phyloP scores from a whole-genome alignment of 1,140 invertebrate genomes.

The Anadara kagoshimensis region DNA sequence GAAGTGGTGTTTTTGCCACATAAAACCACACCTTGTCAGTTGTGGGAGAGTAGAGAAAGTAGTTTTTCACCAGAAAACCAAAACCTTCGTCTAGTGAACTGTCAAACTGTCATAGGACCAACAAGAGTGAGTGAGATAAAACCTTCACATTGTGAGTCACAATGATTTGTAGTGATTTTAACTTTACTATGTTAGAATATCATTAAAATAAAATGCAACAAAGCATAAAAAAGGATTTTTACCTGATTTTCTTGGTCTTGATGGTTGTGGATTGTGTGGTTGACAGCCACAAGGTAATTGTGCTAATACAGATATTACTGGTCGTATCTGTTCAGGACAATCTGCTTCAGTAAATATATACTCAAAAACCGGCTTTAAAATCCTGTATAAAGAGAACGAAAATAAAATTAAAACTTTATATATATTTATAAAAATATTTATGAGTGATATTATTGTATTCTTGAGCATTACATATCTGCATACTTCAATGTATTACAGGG shows the following conservation, averaged over 20 bases:
- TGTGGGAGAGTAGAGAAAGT: no score
- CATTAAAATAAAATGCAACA: slow-evolving; percentile 11
- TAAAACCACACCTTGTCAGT: no score
- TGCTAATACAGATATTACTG: slow-evolving; percentile 57
- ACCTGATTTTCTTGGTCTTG: slow-evolving; percentile 34
- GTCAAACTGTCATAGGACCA: no score
- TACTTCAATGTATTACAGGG: neutral
- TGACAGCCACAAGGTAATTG: slow-evolving; percentile 68
- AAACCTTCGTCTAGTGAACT: no score
- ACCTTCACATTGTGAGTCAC: no score
- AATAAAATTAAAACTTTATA: neutral
- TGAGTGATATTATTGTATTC: neutral
- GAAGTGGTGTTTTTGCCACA: no score
- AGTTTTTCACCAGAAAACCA: no score
- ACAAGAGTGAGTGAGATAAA: no score
- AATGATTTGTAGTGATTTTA: no score
- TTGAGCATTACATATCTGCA: neutral
- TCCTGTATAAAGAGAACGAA: slow-evolving; percentile 41
- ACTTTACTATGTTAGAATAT: neutral
- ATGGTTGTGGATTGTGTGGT: slow-evolving; percentile 36
- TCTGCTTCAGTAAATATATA: slow-evolving; percentile 51
- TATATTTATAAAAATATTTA: neutral
- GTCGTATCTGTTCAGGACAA: slow-evolving; percentile 41
- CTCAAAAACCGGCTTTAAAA: slow-evolving; percentile 59
- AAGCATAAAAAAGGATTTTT: neutral